These are phyloP conservation scores for Lobophora halterata DNA, from an alignment of 2,888 invertebrate genomes.

Conservation along the genomic window DNA sequence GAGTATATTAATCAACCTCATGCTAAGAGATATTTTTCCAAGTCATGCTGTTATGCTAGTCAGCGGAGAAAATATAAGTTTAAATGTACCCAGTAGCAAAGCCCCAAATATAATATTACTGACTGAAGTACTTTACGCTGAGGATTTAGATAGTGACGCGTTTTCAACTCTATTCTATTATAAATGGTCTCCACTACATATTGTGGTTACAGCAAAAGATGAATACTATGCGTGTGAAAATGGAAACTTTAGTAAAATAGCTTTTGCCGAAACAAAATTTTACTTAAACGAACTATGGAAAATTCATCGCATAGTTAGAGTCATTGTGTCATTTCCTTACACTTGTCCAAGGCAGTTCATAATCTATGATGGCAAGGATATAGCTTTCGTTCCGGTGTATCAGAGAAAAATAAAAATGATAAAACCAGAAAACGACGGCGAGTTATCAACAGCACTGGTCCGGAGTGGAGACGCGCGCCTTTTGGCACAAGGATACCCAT, in stretches of 20 bases:
- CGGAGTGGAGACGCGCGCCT: slow-evolving; percentile 19
- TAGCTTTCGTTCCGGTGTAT: slow-evolving; percentile 28
- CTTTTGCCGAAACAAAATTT: slow-evolving; percentile 30
- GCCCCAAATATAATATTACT: slow-evolving; percentile 21
- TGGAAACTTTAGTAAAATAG: slow-evolving; percentile 30
- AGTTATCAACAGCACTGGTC: slow-evolving; percentile 21
- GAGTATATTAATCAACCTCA: slow-evolving; percentile 12
- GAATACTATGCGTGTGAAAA: slow-evolving; percentile 35
- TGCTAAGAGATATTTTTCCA: slow-evolving; percentile 13
- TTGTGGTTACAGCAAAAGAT: slow-evolving; percentile 37
- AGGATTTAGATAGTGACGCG: slow-evolving; percentile 8
- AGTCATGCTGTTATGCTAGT: slow-evolving; percentile 21
- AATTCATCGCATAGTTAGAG: slow-evolving; percentile 33
- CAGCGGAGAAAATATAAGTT: slow-evolving; percentile 9
- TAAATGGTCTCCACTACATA: slow-evolving; percentile 38
- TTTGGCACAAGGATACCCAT: slow-evolving; percentile 43
- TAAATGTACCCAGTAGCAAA: not conserved
- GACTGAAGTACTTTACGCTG: slow-evolving; percentile 6
- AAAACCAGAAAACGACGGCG: slow-evolving; percentile 19
- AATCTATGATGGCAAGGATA: slow-evolving; percentile 39
- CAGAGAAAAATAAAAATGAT: slow-evolving; percentile 45
- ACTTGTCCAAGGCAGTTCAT: slow-evolving; percentile 40
- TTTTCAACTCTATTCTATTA: slow-evolving; percentile 23
- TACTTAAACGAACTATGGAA: slow-evolving; percentile 50
- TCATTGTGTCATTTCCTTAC: slow-evolving; percentile 42